Base-by-base conservation (phyloP, 2,113 vertebrate genomes). In the Zingel zingel region DNA sequence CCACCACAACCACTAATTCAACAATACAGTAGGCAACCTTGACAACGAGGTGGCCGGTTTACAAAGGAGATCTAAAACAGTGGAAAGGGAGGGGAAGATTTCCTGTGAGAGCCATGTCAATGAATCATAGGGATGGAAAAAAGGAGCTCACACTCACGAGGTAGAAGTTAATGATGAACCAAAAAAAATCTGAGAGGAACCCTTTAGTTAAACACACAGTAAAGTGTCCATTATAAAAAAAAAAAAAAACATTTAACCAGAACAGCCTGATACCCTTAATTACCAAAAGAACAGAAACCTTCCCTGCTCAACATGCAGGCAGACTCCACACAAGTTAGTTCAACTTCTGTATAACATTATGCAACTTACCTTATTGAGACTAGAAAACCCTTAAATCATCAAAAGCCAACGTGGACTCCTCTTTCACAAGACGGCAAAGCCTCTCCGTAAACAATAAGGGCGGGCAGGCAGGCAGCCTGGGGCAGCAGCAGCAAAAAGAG, bases 161-260 rank as follows among this genome's bases (percentile, higher is more conserved):
- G 87, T 83, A 56, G 30, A 69, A 91, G 93, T 94, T 96, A 94
- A 95, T 94, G 68, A 94, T 93, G 86, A 94, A 95, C 91, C 13
- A 10, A 23, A 11, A 45, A 67, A 67, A 64, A 45, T 19, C 2
- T 3, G 71, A 82, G 23, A 67, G 64, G 54, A 43, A 82, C 18
- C 72, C 48, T 69, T 73, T 67, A 76, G 64, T 69, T 58, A 82
- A 90, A 80, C 66, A 86, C 47, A 84, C 54, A 66, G 30, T 59
- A 6, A 54, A 56, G 53, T 50, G 74, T 86, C 66, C 14, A 23
- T 67, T 77, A 76, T 63, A 57, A 51, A 33, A 54, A 11, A 21
- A 13, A 64, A 16, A 65, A 57, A 10, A 8, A 61, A 5, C 51
- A 23, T 27, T 57, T 5, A 57, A 57, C 59, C 9, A 61, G 13